These are phyloP conservation scores for Tiliacea aurago DNA, from an alignment of 2,888 invertebrate species.

Conservation along the genomic window DNA sequence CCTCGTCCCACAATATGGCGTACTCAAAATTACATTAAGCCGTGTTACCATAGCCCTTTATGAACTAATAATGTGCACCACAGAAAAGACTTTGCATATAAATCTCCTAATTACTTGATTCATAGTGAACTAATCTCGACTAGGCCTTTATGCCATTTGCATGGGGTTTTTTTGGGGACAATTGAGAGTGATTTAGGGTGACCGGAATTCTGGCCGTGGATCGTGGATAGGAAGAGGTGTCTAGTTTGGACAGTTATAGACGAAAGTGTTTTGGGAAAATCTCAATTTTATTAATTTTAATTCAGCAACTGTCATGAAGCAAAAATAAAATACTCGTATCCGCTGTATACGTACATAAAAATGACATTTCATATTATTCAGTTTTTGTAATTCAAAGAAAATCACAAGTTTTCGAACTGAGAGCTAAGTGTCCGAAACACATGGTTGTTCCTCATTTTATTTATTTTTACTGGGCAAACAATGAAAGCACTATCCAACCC, in stretches of 20 bases:
- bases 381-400: neutral
- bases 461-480: slow-evolving; percentile 2
- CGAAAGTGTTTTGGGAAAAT: slow-evolving; percentile 43
- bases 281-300: neutral
- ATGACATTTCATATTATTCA: too few species aligned
- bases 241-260: slow-evolving; percentile 48
- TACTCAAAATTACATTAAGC: slow-evolving; percentile 84
- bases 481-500: slow-evolving; percentile 17
- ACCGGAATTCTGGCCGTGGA: slow-evolving; percentile 71
- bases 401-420: neutral
- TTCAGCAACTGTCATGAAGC: neutral
- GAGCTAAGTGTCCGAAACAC: neutral
- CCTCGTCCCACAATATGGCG: slow-evolving; percentile 79
- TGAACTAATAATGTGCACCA: slow-evolving; percentile 88
- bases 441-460: neutral
- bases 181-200: slow-evolving; percentile 87
- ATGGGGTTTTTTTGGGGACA: slow-evolving; percentile 81
- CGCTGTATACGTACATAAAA: neutral
- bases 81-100: slow-evolving; percentile 89
- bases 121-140: slow-evolving; percentile 85
- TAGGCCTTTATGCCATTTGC: slow-evolving; percentile 83
- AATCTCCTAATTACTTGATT: slow-evolving; percentile 90
- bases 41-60: slow-evolving; percentile 83
- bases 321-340: neutral
- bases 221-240: slow-evolving; percentile 60